Evolutionary conservation across 1,140 invertebrate species (phyloP), one percentile per base, ranked within the genome.

Genomic region (Carposina sasakii): DNA sequence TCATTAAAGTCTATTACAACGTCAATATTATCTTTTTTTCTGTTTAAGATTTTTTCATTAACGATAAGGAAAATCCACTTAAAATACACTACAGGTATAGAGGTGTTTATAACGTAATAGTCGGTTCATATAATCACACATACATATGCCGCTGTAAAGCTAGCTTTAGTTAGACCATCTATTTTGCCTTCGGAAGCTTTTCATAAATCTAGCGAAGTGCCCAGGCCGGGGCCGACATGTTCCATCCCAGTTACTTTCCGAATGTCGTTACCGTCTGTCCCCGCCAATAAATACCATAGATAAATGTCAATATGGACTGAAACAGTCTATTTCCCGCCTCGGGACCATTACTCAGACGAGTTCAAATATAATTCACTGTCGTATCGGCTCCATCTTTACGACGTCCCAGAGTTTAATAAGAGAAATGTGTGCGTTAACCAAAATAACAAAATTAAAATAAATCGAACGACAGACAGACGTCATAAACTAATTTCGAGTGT

Each of bases 361-460:
- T 54, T 54, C 60, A 48, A 56, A 67, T 60, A 70, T 76, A 75
- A 69, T 67, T 71, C 68, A 62, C 60, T 65, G 70, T 68, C 74
- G 69, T 75, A 68, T 61, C 54, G 54, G 48, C 50, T 48, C 57
- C 50, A 60, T n/a, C 56, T 73, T 75, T 71, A 75, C 67, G 71
- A 68, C 71, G 63, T 49, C 46, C 59, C 40, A 66, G 63, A 65
- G 56, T 19, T 59, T 57, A 78, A 78, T 77, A 77, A 81, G 70
- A 75, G 66, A 63, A 74, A 71, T 60, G 63, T 56, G 63, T 57
- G 60, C 59, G 61, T 54, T 57, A 67, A 67, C 63, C 66, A 77
- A 82, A 82, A 78, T 78, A 82, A 76, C 76, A 73, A 76, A 82
- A 82, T 82, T 82, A 78, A 83, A 83, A 83, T 83, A 81, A 81